Conservation (phyloP, 2,113 vertebrate species). For the Leptodactylus fuscus region DNA sequence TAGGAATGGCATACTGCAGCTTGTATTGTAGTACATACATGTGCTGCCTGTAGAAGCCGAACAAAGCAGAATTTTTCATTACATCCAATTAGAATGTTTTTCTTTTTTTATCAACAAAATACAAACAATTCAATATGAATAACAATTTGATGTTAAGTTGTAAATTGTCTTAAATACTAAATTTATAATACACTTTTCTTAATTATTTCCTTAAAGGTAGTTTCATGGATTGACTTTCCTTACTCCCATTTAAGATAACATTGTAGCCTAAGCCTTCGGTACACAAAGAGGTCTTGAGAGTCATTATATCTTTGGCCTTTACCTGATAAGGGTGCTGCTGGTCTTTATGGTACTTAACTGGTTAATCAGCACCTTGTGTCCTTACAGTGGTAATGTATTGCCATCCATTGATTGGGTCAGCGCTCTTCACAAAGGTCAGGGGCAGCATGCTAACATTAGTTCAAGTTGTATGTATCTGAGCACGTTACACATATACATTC, state of each 20-base stretch:
- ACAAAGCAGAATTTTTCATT: too few species aligned
- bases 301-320: constrained; percentile 29
- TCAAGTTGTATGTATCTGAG: background rate
- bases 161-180: background rate
- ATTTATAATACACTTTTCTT: background rate
- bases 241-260: background rate
- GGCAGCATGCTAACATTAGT: background rate
- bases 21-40: too few species aligned
- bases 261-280: background rate
- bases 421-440: constrained; percentile 54
- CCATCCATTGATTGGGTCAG: constrained; percentile 46
- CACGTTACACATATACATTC: background rate
- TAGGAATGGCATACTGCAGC: too few species aligned
- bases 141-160: too few species aligned
- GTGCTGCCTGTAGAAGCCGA: too few species aligned
- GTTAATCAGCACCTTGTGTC: constrained; percentile 37
- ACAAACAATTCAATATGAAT: too few species aligned
- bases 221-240: too few species aligned
- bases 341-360: constrained; percentile 21
- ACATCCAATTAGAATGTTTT: too few species aligned
- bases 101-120: too few species aligned
- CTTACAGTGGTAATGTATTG: background rate
- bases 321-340: background rate
- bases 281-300: background rate
- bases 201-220: too few species aligned